Evolutionary conservation across 1,140 invertebrate genomes (phyloP), one percentile per base, ranked within the genome.

Genomic region (Brachionus angularis): DNA sequence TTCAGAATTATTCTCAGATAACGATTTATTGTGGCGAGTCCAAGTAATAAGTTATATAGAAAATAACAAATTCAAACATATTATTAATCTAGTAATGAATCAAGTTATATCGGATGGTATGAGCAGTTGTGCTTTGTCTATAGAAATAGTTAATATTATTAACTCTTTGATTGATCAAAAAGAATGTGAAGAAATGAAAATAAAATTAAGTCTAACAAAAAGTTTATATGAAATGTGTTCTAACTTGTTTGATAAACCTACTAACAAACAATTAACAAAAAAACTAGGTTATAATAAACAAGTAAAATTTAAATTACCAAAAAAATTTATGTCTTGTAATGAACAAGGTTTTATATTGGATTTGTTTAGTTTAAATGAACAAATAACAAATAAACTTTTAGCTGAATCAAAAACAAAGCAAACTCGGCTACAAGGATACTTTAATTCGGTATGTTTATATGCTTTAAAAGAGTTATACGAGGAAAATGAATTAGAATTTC

Each of bases 21-120:
- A 47, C 34, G 36, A 42, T 64, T 25, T 47, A 21, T 25, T 29
- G n/a, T 47, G 61, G 39, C 27, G 27, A 64, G 16, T 47, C 1
- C 39, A 55, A 55, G 8, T 55, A n/a, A 55, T 55, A 33, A 31
- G 34, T 21, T 55, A 34, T 18, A 55, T 33, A 55, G 29, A n/a
- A 33, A 16, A 55, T 36, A 31, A 55, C 10, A 55, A 55, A 55
- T n/a, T 55, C 16, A 29, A 27, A 12, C 42, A 23, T 33, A 18
- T 64, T 0, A 44, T 64, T 33, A 64, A 64, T 47, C 23, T 64
- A 7, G 39, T 44, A 7, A 18, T 21, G 12, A 42, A 64, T 16
- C 39, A 42, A 25, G n/a, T 31, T 29, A 64, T 64, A 23, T 46
- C 61, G 16, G 61, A 64, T 64, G 61, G 61, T 46, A 14, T 64